A percentile compares a stretch with the other conserved stretches of the same genome.
Evolutionary conservation across 1,140 invertebrate species (phyloP).

Genomic region (Lepidurus apus): DNA sequence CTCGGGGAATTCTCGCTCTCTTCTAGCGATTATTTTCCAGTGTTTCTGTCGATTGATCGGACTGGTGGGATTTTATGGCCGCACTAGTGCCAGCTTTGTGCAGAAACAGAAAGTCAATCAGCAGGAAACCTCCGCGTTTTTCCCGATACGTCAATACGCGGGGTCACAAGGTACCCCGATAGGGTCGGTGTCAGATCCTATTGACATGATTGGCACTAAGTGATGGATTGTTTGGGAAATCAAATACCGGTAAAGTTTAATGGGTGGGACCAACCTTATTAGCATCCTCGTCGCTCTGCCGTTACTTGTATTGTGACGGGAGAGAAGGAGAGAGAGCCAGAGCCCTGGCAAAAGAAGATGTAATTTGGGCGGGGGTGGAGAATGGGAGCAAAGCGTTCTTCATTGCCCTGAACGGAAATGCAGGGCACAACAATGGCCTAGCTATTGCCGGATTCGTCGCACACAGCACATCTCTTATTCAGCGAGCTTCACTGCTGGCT

Average conservation of each 20-base stretch:
- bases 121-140: background rate
- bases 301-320: background rate
- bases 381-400: background rate
- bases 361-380: background rate
- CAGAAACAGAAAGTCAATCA: background rate
- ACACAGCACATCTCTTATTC: conserved; percentile 7
- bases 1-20: background rate
- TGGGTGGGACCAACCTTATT: background rate
- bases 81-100: background rate
- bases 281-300: background rate
- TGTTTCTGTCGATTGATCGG: background rate
- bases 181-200: background rate
- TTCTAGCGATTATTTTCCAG: background rate
- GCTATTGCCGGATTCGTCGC: conserved; percentile 14
- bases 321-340: background rate
- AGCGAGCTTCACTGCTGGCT: conserved; percentile 12
- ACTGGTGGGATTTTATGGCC: background rate
- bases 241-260: conserved; percentile 15
- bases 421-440: background rate
- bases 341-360: background rate
- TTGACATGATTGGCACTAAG: conserved; percentile 16
- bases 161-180: background rate
- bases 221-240: conserved; percentile 1
- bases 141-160: background rate
- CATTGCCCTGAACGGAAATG: background rate